Conservation (phyloP, 1,140 invertebrate genomes). For the Coboldia fuscipes region DNA sequence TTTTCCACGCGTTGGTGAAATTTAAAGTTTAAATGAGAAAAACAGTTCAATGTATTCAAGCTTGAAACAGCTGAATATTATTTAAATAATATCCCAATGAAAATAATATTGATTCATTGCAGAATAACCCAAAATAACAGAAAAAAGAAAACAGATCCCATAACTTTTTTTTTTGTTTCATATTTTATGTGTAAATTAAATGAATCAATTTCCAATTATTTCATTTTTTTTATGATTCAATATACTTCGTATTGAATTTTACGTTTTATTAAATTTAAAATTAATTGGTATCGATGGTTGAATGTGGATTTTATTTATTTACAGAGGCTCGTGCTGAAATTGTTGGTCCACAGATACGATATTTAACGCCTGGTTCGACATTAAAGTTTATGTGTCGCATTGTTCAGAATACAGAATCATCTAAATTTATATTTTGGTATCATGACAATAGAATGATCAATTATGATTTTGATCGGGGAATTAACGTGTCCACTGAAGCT, state of each 20-base stretch:
- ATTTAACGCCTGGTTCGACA: constrained; percentile 64
- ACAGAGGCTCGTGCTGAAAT: constrained; percentile 72
- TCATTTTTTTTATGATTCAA: neutral
- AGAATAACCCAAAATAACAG: too few relatives aligned
- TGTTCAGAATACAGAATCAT: constrained; percentile 57
- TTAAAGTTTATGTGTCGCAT: constrained; percentile 58
- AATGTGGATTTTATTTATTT: constrained; percentile 15
- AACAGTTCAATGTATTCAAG: too few relatives aligned
- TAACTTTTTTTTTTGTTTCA: too few relatives aligned
- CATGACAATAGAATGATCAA: constrained; percentile 78
- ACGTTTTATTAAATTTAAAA: too few relatives aligned
- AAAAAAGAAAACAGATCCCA: too few relatives aligned
- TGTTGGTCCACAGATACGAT: constrained; percentile 60
- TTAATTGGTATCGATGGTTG: too few relatives aligned
- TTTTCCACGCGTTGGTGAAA: too few relatives aligned
- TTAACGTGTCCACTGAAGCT: constrained; percentile 52
- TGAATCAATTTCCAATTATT: neutral
- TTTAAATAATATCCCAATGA: too few relatives aligned
- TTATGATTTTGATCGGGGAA: constrained; percentile 61
- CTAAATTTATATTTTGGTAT: constrained; percentile 76
- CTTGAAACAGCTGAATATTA: too few relatives aligned
- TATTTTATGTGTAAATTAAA: too few relatives aligned
- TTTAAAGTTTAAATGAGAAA: too few relatives aligned
- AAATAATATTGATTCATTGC: too few relatives aligned
- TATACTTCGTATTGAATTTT: neutral